These are phyloP conservation scores for Isichthys henryi DNA, from an alignment of 2,113 vertebrate species.

Conservation along the genomic window DNA sequence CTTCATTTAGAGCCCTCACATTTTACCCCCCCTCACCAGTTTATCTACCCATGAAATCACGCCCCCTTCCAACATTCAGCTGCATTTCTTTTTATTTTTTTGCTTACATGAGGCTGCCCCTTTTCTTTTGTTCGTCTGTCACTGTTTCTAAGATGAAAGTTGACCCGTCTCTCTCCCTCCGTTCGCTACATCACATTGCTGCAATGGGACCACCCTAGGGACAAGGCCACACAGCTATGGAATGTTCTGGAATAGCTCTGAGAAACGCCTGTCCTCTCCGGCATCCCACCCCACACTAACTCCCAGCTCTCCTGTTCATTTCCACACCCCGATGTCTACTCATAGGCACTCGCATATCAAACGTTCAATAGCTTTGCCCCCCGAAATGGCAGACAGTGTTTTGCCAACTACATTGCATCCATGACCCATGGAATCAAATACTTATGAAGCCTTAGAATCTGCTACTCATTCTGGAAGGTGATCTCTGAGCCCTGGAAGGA, in stretches of 20 bases:
- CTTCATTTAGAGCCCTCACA: not conserved
- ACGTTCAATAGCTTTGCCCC: not conserved
- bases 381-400: not conserved
- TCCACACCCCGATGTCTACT: not conserved
- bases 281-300: not conserved
- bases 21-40: not conserved
- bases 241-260: not conserved
- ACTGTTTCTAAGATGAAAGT: not conserved
- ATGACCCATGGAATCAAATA: not conserved
- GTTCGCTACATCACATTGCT: not conserved
- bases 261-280: not conserved
- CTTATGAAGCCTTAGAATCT: not conserved
- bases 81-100: not conserved
- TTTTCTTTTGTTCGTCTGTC: not conserved
- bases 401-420: not conserved
- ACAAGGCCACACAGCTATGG: not conserved
- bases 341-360: not conserved
- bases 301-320: not conserved
- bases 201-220: not conserved
- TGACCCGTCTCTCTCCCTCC: not conserved
- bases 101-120: not conserved
- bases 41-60: not conserved
- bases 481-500: not conserved
- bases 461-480: not conserved
- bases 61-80: not conserved